A percentile compares a stretch with the other conserved stretches of the same genome.
phyloP scores from a whole-genome alignment of 2,113 vertebrate species.

The Chelonoidis abingdonii region DNA sequence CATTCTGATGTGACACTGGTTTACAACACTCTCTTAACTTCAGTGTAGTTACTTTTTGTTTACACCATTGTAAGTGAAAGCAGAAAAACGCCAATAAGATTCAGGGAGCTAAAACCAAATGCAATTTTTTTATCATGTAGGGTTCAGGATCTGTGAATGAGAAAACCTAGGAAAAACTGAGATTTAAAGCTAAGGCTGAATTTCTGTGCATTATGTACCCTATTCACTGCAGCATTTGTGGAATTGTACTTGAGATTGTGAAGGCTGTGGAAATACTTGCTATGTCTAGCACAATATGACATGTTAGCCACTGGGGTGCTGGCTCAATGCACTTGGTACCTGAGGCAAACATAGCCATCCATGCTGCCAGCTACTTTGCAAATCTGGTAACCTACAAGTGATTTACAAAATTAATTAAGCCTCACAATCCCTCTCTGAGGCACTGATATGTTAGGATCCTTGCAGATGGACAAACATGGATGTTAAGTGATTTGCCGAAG shows the following conservation, averaged over 20 bases:
- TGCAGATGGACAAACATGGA: neutral
- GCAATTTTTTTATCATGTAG: neutral
- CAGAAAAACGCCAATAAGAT: neutral
- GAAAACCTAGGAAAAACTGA: neutral
- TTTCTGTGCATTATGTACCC: neutral
- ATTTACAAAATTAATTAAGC: neutral
- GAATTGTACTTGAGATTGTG: neutral
- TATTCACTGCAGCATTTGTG: neutral
- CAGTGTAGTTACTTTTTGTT: neutral
- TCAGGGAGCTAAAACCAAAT: neutral
- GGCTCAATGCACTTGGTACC: neutral
- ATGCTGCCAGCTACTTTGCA: neutral
- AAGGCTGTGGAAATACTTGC: slow-evolving; percentile 25
- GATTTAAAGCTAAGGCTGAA: neutral
- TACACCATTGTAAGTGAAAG: neutral
- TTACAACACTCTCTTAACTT: neutral
- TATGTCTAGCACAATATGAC: neutral
- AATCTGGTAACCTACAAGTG: neutral
- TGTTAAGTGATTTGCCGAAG: slow-evolving; percentile 24
- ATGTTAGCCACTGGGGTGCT: neutral
- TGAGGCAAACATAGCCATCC: neutral
- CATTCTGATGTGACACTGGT: neutral
- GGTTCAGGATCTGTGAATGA: neutral
- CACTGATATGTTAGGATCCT: neutral
- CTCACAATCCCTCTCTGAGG: neutral